phyloP scores from a whole-genome alignment of 1,140 invertebrate species.

The Pachyrhynchus sulphureomaculatus region DNA sequence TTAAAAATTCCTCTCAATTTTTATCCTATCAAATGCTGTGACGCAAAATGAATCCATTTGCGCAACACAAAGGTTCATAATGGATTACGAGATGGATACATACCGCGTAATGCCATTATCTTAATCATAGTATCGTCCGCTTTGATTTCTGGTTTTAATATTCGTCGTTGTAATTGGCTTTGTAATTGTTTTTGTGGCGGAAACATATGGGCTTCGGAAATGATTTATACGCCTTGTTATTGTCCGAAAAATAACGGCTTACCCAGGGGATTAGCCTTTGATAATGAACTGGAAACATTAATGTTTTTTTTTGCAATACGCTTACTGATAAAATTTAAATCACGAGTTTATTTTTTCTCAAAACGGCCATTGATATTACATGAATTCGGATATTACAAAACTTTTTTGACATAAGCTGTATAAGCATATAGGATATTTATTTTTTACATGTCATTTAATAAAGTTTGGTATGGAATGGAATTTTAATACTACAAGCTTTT shows the following conservation, averaged over 20 bases:
- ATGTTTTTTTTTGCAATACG: too few relatives aligned
- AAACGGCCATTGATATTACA: too few relatives aligned
- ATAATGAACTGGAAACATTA: background rate
- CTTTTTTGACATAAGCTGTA: too few relatives aligned
- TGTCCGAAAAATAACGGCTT: conserved; percentile 16
- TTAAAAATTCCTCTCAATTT: too few relatives aligned
- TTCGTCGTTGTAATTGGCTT: conserved; percentile 37
- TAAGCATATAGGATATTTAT: too few relatives aligned
- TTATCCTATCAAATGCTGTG: background rate
- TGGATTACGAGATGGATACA: conserved; percentile 41
- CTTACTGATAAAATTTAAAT: too few relatives aligned
- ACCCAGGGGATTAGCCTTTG: background rate
- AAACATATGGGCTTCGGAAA: conserved; percentile 25
- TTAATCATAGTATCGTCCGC: conserved; percentile 37
- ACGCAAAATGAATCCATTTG: conserved; percentile 23
- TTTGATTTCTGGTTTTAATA: conserved; percentile 46
- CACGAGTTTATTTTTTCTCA: too few relatives aligned
- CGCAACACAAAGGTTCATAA: conserved; percentile 23
- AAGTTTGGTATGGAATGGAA: too few relatives aligned
- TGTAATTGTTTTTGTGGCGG: conserved; percentile 40
- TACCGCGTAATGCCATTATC: conserved; percentile 40
- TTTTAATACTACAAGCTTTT: too few relatives aligned
- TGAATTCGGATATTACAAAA: too few relatives aligned
- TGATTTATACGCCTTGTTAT: conserved; percentile 26
- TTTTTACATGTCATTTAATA: too few relatives aligned